phyloP scores from a whole-genome alignment of 2,888 invertebrate species.

The Acronicta aceris region DNA sequence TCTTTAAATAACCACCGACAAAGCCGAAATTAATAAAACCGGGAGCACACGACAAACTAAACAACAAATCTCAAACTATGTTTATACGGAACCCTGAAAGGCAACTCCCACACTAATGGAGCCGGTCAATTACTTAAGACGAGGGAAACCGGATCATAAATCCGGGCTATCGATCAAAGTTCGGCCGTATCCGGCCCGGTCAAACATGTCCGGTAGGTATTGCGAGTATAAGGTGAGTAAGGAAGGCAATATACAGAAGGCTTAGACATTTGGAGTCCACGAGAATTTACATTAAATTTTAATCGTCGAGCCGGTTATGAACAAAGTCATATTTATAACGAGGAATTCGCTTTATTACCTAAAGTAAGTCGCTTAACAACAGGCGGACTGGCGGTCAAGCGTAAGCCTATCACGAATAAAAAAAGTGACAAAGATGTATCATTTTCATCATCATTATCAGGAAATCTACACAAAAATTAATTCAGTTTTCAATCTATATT shows the following conservation, averaged over 20 bases:
- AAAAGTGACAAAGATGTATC: no score
- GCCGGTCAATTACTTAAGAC: constrained; percentile 87
- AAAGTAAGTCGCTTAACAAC: no score
- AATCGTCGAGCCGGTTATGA: no score
- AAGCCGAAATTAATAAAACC: constrained; percentile 56
- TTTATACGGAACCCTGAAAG: constrained; percentile 58
- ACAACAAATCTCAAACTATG: constrained; percentile 62
- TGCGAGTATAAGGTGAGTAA: constrained; percentile 29
- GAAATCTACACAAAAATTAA: no score
- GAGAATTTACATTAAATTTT: neutral
- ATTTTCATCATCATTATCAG: no score
- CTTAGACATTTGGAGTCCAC: neutral
- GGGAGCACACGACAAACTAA: constrained; percentile 45
- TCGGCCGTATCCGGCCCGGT: constrained; percentile 70
- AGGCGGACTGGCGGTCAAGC: no score
- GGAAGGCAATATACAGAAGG: constrained; percentile 1
- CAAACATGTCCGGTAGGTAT: constrained; percentile 58
- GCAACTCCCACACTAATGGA: constrained; percentile 79
- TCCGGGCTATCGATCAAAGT: constrained; percentile 86
- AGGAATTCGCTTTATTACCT: no score
- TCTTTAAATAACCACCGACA: constrained; percentile 42
- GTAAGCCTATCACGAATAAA: no score
- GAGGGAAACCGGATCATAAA: constrained; percentile 85
- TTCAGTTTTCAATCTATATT: no score
- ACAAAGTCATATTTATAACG: no score